These are phyloP conservation scores for Epinotia brunnichana DNA, from an alignment of 2,888 invertebrate species.

Conservation along the genomic window DNA sequence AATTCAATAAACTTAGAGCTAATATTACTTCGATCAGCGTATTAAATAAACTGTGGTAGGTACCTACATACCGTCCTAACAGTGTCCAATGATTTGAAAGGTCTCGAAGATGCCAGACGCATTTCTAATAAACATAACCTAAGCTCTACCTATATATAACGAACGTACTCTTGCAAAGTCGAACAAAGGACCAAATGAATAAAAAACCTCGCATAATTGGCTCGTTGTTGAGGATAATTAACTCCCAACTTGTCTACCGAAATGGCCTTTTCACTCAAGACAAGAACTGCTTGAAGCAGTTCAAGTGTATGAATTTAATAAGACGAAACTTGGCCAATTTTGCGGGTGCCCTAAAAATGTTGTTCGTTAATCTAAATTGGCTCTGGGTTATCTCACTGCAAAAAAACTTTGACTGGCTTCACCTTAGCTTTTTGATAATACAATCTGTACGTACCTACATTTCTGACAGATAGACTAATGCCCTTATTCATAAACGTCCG, in stretches of 20 bases:
- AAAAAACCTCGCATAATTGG: slow-evolving; percentile 12
- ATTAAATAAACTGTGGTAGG: no score
- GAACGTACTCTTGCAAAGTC: neutral
- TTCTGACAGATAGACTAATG: no score
- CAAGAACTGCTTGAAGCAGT: neutral
- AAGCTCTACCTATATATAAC: neutral
- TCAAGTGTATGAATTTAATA: neutral
- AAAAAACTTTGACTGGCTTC: no score
- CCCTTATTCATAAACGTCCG: no score
- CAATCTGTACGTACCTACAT: no score
- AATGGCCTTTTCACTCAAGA: neutral
- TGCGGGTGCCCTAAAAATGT: neutral
- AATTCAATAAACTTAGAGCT: no score
- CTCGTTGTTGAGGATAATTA: slow-evolving; percentile 24
- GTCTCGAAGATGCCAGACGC: no score
- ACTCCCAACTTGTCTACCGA: slow-evolving; percentile 2
- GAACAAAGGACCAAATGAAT: neutral
- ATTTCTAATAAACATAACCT: neutral
- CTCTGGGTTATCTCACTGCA: neutral
- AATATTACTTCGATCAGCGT: no score
- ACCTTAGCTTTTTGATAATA: no score
- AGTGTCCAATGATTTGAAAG: no score
- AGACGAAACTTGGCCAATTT: neutral
- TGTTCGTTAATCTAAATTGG: slow-evolving; percentile 6
- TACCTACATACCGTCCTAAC: no score